Base-by-base conservation (phyloP, 2,113 vertebrate genomes). In the Sturnus vulgaris region DNA sequence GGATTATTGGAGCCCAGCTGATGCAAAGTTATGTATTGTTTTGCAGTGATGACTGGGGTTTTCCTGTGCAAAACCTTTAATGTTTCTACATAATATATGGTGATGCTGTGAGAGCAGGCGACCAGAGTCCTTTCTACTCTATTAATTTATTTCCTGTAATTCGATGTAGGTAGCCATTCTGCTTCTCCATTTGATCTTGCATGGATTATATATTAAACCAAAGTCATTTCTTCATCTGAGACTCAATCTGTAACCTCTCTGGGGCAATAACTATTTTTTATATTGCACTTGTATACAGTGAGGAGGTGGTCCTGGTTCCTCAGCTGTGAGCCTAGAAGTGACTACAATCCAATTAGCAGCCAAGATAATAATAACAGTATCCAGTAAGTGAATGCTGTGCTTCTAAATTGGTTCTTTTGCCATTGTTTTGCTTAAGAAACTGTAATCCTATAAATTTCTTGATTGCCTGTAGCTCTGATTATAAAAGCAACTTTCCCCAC, bases 341-440 rank as follows among this genome's bases (percentile, higher is more conserved):
- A 72, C 65, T 86, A 40, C 68, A 79, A 78, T 84, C 35, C 82
- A 78, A 93, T 92, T 73, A 86, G 55, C 35, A 93, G 44, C 52
- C 47, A 73, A 33, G 44, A 56, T 56, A 87, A 68, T 79, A 93
- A 53, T 56, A 85, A 70, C 35, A 73, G 40, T 49, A 78, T 64
- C 46, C 42, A 27, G 37, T 31, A 57, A 82, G 69, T 21, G 86
- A 86, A 71, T 30, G 47, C 72, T 39, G 57, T 84, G 80, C 11
- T 11, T 83, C 90, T 75, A 78, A 80, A 88, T 77, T 86, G 55
- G 20, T 78, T 88, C 72, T 81, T 90, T 90, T 79, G 40, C 69
- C 35, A 78, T 55, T 88, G 44, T 61, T 93, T 88, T 81, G 44
- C 69, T 90, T 84, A 86, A 93, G 69, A 88, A 95, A 86, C 37